A percentile compares a stretch with the other conserved stretches of the same genome.
phyloP scores from a whole-genome alignment of 2,113 vertebrate species.

The Cololabis saira region DNA sequence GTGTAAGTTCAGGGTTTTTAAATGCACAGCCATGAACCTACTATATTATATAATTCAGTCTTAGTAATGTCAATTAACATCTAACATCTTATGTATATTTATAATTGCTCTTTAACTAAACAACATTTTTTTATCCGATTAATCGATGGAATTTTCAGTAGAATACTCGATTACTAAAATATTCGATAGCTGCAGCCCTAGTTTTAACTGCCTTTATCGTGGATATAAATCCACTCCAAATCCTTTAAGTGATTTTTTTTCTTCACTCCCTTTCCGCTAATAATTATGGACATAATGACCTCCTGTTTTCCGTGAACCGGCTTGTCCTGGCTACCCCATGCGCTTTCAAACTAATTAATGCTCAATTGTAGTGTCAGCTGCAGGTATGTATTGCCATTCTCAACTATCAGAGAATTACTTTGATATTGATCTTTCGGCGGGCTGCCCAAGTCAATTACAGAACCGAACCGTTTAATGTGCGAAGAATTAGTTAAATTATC shows the following conservation, averaged over 20 bases:
- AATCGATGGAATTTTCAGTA: too few relatives aligned
- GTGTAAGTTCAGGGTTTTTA: too few relatives aligned
- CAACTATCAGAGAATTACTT: slow-evolving; percentile 4
- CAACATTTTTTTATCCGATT: too few relatives aligned
- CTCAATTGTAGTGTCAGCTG: neutral
- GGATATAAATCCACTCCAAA: slow-evolving; percentile 1
- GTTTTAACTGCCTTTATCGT: neutral
- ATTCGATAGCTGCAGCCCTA: too few relatives aligned
- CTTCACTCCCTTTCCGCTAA: neutral
- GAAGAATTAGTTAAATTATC: neutral
- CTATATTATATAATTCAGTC: too few relatives aligned
- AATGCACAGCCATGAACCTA: too few relatives aligned
- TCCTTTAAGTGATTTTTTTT: slow-evolving; percentile 1
- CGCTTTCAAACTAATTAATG: slow-evolving; percentile 11
- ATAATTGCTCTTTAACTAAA: too few relatives aligned
- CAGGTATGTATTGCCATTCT: neutral
- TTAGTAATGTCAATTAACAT: too few relatives aligned
- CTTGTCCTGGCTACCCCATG: neutral
- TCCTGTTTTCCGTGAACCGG: slow-evolving; percentile 10
- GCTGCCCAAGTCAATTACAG: slow-evolving; percentile 4
- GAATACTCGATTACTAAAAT: too few relatives aligned
- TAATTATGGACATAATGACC: slow-evolving; percentile 2
- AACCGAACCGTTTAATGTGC: neutral
- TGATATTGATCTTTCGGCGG: neutral
- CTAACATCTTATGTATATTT: too few relatives aligned